phyloP scores from a whole-genome alignment of 1,140 invertebrate genomes.

The Plodia interpunctella region DNA sequence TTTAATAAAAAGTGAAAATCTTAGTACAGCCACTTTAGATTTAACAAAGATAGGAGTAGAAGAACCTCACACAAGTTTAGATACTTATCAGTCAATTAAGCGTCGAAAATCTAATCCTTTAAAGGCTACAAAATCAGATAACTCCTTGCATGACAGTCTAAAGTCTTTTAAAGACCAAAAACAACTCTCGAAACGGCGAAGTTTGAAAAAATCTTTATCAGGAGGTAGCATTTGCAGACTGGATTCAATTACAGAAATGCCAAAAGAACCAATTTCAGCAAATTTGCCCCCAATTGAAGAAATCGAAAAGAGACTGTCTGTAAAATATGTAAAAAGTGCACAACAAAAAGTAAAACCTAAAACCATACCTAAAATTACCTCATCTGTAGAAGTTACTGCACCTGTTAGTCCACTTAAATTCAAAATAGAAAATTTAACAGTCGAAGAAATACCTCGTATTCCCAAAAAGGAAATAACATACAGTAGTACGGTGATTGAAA shows the following conservation, averaged over 20 bases:
- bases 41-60: conserved; percentile 66
- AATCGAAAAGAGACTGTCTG: conserved; percentile 23
- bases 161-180: conserved; percentile 37
- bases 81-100: conserved; percentile 25
- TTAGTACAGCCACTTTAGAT: conserved; percentile 68
- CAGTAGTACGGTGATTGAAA: conserved; percentile 39
- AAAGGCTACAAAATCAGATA: conserved; percentile 70
- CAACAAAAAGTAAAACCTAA: conserved; percentile 60
- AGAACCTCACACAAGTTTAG: conserved; percentile 18
- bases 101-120: conserved; percentile 42
- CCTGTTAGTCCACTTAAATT: conserved; percentile 70
- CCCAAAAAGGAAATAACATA: conserved; percentile 60
- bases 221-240: conserved; percentile 60
- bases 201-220: conserved; percentile 68
- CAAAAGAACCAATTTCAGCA: conserved; percentile 34
- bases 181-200: conserved; percentile 48
- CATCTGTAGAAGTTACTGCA: conserved; percentile 68
- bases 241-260: conserved; percentile 69
- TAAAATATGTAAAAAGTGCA: conserved; percentile 36
- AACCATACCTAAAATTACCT: conserved; percentile 75
- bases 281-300: conserved; percentile 42
- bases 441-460: conserved; percentile 64
- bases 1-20: conserved; percentile 73
- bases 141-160: conserved; percentile 59
- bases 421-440: conserved; percentile 74